Evolutionary conservation across 2,797 vertebrate genomes (phyloP).

Genomic region (Anguilla marmorata): DNA sequence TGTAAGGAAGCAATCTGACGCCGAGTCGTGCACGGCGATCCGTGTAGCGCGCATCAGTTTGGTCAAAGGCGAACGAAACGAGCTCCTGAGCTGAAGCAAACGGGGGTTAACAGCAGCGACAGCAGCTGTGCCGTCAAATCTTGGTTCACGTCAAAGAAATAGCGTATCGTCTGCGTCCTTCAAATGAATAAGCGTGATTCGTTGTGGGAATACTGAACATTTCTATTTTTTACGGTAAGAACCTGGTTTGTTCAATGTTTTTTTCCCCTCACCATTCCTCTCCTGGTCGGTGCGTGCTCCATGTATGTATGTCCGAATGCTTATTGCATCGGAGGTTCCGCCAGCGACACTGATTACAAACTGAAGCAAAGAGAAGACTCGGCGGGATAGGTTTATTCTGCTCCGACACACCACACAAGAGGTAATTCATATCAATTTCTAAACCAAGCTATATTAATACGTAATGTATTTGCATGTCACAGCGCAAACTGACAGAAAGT

Average conservation of each 20-base stretch:
- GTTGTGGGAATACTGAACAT: slow-evolving; percentile 2
- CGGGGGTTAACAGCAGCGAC: slow-evolving; percentile 33
- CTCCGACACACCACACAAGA: not conserved
- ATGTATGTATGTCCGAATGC: slow-evolving; percentile 4
- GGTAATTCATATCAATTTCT: not conserved
- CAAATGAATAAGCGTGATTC: slow-evolving; percentile 4
- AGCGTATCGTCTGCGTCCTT: slow-evolving; percentile 9
- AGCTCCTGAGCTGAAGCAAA: slow-evolving; percentile 40
- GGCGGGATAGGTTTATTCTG: not conserved
- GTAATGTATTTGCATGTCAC: not conserved
- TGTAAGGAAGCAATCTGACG: not conserved
- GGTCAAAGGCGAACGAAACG: slow-evolving; percentile 39
- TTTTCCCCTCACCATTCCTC: not conserved
- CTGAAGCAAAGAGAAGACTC: slow-evolving; percentile 8
- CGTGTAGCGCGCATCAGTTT: slow-evolving; percentile 50
- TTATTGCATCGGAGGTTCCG: slow-evolving; percentile 22
- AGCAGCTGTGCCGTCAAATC: slow-evolving; percentile 26
- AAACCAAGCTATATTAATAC: not conserved
- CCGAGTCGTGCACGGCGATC: slow-evolving; percentile 49
- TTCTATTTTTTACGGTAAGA: slow-evolving; percentile 45
- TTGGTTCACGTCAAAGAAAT: slow-evolving; percentile 40
- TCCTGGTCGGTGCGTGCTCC: not conserved
- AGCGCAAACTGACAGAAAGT: not conserved
- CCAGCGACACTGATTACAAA: slow-evolving; percentile 5
- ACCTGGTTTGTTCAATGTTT: slow-evolving; percentile 1